Evolutionary conservation across 2,797 vertebrate species (phyloP).

Genomic region (Gadopsis bispinosus): DNA sequence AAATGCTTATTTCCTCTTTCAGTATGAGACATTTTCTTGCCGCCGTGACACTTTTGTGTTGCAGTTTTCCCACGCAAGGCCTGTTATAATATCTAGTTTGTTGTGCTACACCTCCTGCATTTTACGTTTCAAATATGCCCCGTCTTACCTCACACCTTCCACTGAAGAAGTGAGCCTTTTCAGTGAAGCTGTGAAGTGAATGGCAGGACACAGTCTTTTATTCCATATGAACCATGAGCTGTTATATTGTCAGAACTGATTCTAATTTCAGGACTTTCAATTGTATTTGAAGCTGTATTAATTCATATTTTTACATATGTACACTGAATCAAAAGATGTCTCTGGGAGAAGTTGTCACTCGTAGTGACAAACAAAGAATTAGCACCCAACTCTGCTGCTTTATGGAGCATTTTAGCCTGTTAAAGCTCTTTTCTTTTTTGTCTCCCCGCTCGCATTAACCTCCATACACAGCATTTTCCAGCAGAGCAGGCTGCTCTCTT

Average conservation of each 20-base stretch:
- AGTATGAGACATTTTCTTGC: slow-evolving; percentile 22
- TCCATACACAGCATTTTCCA: neutral
- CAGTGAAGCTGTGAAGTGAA: slow-evolving; percentile 23
- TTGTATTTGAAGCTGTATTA: neutral
- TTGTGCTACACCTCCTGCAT: slow-evolving; percentile 31
- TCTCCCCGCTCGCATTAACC: neutral
- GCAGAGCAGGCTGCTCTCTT: neutral
- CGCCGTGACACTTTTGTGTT: slow-evolving; percentile 3
- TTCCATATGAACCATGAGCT: slow-evolving; percentile 1
- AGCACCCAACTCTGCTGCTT: neutral
- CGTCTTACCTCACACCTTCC: slow-evolving; percentile 25
- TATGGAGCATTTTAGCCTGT: neutral
- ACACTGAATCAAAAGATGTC: neutral
- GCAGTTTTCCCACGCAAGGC: neutral
- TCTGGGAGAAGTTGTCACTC: neutral
- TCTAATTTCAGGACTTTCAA: slow-evolving; percentile 8
- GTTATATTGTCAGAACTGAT: neutral
- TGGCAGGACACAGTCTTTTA: neutral
- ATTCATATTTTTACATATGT: neutral
- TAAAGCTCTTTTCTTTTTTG: neutral
- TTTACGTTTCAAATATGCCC: slow-evolving; percentile 17
- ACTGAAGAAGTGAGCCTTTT: slow-evolving; percentile 30
- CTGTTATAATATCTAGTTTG: neutral
- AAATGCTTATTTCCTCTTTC: slow-evolving; percentile 55
- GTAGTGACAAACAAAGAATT: neutral